phyloP scores from a whole-genome alignment of 2,888 invertebrate species.

The Cloeon dipterum region DNA sequence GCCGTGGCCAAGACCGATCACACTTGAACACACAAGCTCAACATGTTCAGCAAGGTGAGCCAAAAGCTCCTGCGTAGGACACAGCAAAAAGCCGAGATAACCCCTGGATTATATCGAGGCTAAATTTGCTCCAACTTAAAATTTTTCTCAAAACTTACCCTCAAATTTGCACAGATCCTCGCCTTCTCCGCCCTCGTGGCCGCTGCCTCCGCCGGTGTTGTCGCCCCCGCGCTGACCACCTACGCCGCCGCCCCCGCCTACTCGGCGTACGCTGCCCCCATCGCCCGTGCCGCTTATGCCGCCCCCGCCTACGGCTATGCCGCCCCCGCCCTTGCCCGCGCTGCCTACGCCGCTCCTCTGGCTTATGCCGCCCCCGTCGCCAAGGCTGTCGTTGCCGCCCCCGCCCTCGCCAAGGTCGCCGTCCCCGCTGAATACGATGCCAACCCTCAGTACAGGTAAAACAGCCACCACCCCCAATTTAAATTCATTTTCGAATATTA shows the following conservation, averaged over 20 bases:
- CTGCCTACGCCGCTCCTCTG: conserved; percentile 6
- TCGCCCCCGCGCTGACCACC: background rate
- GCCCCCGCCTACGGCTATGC: conserved; percentile 2
- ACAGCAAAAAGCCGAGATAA: too few relatives aligned
- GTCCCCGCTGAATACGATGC: conserved; percentile 8
- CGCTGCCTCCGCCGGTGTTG: conserved; percentile 5
- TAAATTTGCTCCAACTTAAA: too few relatives aligned
- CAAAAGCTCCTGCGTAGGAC: too few relatives aligned
- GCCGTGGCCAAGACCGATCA: too few relatives aligned
- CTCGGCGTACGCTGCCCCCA: conserved; percentile 7
- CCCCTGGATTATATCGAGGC: too few relatives aligned
- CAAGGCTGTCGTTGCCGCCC: conserved; percentile 1
- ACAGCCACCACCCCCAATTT: too few relatives aligned
- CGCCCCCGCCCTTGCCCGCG: background rate
- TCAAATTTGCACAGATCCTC: background rate
- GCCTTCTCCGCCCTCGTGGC: conserved; percentile 8
- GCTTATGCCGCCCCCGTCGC: conserved; percentile 2
- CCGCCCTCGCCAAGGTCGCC: background rate
- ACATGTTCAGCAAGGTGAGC: too few relatives aligned
- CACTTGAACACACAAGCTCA: too few relatives aligned
- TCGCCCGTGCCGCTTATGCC: conserved; percentile 4
- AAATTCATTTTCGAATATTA: too few relatives aligned
- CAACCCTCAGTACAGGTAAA: conserved; percentile 5
- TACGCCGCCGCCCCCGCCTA: conserved; percentile 3
- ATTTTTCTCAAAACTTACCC: background rate